phyloP scores from a whole-genome alignment of 2,888 invertebrate genomes.

The Serrognathus titanus region DNA sequence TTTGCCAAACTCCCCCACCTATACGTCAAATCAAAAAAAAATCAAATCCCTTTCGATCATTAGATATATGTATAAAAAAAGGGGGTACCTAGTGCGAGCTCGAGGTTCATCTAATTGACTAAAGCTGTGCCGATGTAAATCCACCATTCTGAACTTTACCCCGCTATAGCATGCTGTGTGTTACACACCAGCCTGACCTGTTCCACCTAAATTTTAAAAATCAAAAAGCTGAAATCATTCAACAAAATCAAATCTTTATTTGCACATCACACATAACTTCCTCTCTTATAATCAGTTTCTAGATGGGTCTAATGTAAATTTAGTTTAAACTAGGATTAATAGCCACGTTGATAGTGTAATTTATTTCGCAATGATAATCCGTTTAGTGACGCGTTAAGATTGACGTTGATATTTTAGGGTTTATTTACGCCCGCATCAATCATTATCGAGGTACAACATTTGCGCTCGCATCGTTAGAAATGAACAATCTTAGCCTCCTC shows the following conservation, averaged over 20 bases:
- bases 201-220: conserved; percentile 31
- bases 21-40: conserved; percentile 13
- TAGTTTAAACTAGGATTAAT: neutral
- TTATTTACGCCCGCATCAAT: conserved; percentile 1
- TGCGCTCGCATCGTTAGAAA: too few species aligned
- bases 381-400: too few species aligned
- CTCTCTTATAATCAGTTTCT: neutral
- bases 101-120: conserved; percentile 37
- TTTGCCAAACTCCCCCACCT: conserved; percentile 44
- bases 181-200: conserved; percentile 32
- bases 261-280: too few species aligned
- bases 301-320: neutral
- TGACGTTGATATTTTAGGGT: neutral
- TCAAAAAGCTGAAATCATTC: neutral
- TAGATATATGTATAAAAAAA: conserved; percentile 6
- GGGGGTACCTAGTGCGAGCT: conserved; percentile 36
- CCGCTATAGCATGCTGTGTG: conserved; percentile 32
- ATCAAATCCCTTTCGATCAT: neutral
- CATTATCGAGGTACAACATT: neutral
- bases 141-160: conserved; percentile 33
- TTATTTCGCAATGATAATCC: too few species aligned
- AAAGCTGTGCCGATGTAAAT: conserved; percentile 39
- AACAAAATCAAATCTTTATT: neutral
- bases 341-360: too few species aligned
- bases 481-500: too few species aligned